Percentiles rank a stretch among this genome's conserved stretches.
phyloP scores from a whole-genome alignment of 2,113 vertebrate genomes.

The Cavia aperea region DNA sequence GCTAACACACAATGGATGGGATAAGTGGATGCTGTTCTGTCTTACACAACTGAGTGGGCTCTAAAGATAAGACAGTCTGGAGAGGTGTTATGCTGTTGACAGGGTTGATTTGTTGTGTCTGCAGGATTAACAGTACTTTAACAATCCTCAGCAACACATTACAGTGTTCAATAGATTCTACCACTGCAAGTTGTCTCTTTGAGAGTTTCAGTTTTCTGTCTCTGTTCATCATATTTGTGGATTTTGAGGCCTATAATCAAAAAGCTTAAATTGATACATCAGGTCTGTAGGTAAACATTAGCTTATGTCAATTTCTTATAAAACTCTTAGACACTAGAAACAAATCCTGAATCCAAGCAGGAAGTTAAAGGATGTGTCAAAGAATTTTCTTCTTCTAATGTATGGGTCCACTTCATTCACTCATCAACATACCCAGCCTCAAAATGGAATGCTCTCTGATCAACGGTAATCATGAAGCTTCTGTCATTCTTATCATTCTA shows the following conservation, averaged over 20 bases:
- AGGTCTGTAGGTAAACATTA: conserved; percentile 98
- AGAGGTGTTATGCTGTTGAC: conserved; percentile 92
- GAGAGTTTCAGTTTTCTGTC: conserved; percentile 96
- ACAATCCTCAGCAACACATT: conserved; percentile 78
- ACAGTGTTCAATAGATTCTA: conserved; percentile 95
- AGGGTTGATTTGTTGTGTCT: conserved; percentile 92
- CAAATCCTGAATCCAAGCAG: conserved; percentile 90
- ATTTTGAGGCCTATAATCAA: conserved; percentile 98
- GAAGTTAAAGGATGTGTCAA: not conserved
- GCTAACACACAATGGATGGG: conserved; percentile 88
- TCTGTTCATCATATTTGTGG: conserved; percentile 98
- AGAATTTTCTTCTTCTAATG: not conserved
- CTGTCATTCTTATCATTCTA: not conserved
- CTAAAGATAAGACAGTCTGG: conserved; percentile 89
- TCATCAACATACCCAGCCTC: not conserved
- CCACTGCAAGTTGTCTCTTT: conserved; percentile 98
- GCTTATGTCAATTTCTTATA: conserved; percentile 97
- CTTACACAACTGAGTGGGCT: conserved; percentile 91
- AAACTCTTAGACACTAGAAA: conserved; percentile 96
- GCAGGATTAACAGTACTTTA: conserved; percentile 97
- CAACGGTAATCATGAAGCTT: not conserved
- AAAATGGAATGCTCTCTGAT: not conserved
- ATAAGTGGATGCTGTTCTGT: conserved; percentile 94
- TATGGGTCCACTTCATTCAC: not conserved
- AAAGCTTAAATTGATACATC: conserved; percentile 97